These are phyloP conservation scores for Elymnias hypermnestra DNA, from an alignment of 1,140 invertebrate genomes.

Conservation along the genomic window DNA sequence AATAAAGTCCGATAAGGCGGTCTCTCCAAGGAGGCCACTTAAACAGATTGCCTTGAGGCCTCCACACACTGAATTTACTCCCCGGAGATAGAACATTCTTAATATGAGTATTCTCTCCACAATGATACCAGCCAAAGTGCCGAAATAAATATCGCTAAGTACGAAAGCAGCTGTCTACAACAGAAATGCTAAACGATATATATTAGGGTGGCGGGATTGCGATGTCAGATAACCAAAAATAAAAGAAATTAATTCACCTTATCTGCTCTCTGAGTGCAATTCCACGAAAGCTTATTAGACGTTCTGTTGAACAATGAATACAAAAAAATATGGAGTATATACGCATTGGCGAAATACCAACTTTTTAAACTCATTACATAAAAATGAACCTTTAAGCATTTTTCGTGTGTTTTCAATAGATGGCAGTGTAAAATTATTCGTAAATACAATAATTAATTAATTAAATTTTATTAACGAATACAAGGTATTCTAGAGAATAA, in stretches of 20 bases:
- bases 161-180: conserved; percentile 24
- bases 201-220: conserved; percentile 24
- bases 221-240: conserved; percentile 21
- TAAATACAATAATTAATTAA: too few relatives aligned
- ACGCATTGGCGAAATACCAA: too few relatives aligned
- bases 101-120: conserved; percentile 21
- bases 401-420: too few relatives aligned
- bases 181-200: conserved; percentile 28
- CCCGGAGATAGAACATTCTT: conserved; percentile 22
- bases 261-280: conserved; percentile 17
- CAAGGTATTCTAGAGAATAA: too few relatives aligned
- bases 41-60: conserved; percentile 32
- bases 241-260: conserved; percentile 23
- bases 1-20: conserved; percentile 37
- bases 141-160: conserved; percentile 45
- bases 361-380: too few relatives aligned
- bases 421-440: too few relatives aligned
- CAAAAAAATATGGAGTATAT: too few relatives aligned
- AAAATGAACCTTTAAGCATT: too few relatives aligned
- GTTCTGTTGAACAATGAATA: conserved; percentile 13
- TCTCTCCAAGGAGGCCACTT: conserved; percentile 31
- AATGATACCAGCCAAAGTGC: conserved; percentile 21
- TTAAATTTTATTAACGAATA: too few relatives aligned
- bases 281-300: conserved; percentile 16
- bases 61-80: conserved; percentile 22